Evolutionary conservation across 1,140 invertebrate genomes (phyloP).

Genomic region (Macrobrachium rosenbergii): DNA sequence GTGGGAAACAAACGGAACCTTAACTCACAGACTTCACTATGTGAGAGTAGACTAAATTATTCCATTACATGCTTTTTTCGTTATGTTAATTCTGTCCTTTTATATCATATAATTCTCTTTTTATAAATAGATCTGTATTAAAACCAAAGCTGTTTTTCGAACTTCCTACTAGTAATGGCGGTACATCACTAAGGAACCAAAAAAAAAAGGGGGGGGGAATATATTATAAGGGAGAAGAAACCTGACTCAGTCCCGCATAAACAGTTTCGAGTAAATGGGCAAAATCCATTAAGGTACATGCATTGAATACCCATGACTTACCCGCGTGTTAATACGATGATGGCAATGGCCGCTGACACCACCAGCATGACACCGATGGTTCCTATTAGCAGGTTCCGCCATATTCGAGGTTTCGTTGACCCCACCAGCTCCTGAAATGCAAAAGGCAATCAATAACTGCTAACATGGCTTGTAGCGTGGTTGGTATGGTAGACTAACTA

Average conservation of each 20-base stretch:
- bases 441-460: neutral
- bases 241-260: too few relatives aligned
- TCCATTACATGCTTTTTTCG: too few relatives aligned
- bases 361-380: slow-evolving; percentile 62
- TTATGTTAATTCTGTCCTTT: too few relatives aligned
- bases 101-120: too few relatives aligned
- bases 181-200: too few relatives aligned
- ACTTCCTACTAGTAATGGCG: too few relatives aligned
- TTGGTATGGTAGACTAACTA: neutral
- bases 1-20: neutral
- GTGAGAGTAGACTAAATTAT: neutral
- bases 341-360: slow-evolving; percentile 52
- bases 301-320: slow-evolving; percentile 7
- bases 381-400: slow-evolving; percentile 56
- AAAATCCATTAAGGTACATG: too few relatives aligned
- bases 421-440: slow-evolving; percentile 51
- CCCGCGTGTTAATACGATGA: slow-evolving; percentile 53
- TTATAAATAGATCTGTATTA: too few relatives aligned
- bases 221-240: too few relatives aligned
- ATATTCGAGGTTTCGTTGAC: slow-evolving; percentile 51
- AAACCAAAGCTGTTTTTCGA: too few relatives aligned
- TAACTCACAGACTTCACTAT: neutral
- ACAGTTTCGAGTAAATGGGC: too few relatives aligned
- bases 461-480: neutral
- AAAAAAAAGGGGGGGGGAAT: too few relatives aligned